Percentiles rank a stretch among this genome's conserved stretches.
phyloP scores from a whole-genome alignment of 2,113 vertebrate genomes.

The Mobula birostris region DNA sequence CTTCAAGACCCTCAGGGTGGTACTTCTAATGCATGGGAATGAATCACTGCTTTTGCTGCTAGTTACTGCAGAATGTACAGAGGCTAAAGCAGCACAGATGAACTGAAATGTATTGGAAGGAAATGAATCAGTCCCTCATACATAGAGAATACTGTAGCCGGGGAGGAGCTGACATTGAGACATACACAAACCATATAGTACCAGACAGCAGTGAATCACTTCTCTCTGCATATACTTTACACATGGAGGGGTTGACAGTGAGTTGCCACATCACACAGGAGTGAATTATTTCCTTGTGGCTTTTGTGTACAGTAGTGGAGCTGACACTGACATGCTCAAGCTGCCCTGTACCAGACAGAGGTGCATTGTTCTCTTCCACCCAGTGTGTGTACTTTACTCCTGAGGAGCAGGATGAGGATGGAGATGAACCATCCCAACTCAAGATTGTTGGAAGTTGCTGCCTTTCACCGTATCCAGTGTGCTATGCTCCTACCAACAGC shows the following conservation, averaged over 20 bases:
- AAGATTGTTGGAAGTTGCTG: not conserved
- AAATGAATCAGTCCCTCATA: not conserved
- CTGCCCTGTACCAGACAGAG: not conserved
- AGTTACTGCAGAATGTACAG: not conserved
- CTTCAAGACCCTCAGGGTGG: not conserved
- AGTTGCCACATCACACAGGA: not conserved
- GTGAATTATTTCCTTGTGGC: constrained; percentile 9
- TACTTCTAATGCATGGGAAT: not conserved
- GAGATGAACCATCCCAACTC: too few species aligned
- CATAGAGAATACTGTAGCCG: not conserved
- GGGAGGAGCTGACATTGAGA: not conserved
- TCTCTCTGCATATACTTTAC: not conserved
- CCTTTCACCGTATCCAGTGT: too few species aligned
- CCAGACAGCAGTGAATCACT: constrained; percentile 24
- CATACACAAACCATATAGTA: not conserved
- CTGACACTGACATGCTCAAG: not conserved
- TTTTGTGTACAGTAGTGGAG: not conserved
- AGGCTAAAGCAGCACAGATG: not conserved
- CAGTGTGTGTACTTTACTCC: not conserved
- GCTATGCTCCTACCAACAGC: not conserved
- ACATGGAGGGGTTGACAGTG: not conserved
- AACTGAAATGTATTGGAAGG: not conserved
- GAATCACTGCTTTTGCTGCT: not conserved
- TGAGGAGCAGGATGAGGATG: not conserved
- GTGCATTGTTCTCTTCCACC: not conserved